Conservation (phyloP, 2,888 invertebrate species). For the Leuctra nigra region DNA sequence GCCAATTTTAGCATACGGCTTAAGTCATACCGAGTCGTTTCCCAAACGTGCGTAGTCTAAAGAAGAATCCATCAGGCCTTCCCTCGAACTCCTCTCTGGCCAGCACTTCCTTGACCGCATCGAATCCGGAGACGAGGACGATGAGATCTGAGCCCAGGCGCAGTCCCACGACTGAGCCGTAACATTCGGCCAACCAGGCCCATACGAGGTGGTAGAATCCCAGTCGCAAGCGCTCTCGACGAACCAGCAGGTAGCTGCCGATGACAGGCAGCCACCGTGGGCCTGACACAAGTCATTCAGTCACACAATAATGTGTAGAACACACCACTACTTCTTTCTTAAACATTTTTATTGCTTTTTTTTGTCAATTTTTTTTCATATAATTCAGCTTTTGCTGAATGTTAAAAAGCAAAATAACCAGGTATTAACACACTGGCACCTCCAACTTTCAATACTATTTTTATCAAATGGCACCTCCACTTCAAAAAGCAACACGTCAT, state of each 20-base stretch:
- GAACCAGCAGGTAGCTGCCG: conserved; percentile 43
- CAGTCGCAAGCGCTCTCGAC: conserved; percentile 35
- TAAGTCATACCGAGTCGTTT: conserved; percentile 55
- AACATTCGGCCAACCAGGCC: conserved; percentile 48
- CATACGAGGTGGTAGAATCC: conserved; percentile 55
- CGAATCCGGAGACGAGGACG: conserved; percentile 54
- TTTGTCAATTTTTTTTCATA: no score
- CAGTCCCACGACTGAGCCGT: conserved; percentile 60
- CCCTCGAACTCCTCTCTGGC: conserved; percentile 59
- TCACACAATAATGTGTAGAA: no score
- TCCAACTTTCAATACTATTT: no score
- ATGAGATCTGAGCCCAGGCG: conserved; percentile 55
- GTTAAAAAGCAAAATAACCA: no score
- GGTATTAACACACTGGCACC: no score
- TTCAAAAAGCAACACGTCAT: no score
- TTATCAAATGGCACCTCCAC: no score
- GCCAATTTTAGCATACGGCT: no score
- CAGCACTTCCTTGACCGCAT: conserved; percentile 55
- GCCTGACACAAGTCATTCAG: no score
- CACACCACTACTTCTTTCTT: no score
- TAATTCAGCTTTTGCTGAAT: no score
- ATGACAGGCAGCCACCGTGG: conserved; percentile 50
- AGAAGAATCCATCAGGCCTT: conserved; percentile 63
- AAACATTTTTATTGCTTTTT: no score
- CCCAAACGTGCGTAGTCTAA: conserved; percentile 58